Base-by-base conservation (phyloP, 2,888 invertebrate genomes). In the Hedychridium roseum region DNA sequence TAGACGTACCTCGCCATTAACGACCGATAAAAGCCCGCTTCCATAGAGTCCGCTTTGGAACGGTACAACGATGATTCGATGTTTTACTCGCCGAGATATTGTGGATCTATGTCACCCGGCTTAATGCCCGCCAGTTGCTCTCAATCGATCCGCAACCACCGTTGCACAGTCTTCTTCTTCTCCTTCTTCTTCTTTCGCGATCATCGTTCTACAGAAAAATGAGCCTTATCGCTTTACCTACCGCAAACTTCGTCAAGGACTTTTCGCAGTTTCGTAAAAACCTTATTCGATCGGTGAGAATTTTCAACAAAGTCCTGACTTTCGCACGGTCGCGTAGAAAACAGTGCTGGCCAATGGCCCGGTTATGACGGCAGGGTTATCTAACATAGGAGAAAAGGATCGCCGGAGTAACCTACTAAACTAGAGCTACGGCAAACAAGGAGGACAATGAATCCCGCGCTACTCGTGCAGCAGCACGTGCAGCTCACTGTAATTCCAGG, bases 401-500 rank as follows among this genome's bases (percentile, higher is more conserved):
- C 40, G 62, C 55, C 61, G 60, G 60, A 57, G 59, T 73, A 73
- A 73, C 73, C 72, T 65, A 74, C 70, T 74, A 69, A 74, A 72
- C 73, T 71, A 67, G 63, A 73, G 67, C 57, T 43, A 36, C 50
- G 37, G 40, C 58, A 66, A 54, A 63, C 67, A 48, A 70, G 60
- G 64, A 67, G 67, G 68, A 74, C 74, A 74, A 74, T 74, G 70
- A 71, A 65, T 71, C 60, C 62, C 51, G 54, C 50, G 54, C 47
- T 40, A 54, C 34, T n/a, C 32, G 31, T 30, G 27, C 26, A 26
- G 47, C 34, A 38, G 54, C 59, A 51, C 50, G 50, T 57, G 55
- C 61, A 58, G 26, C 39, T 49, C 45, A 57, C 50, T 57, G 53
- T 60, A 49, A 46, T 41, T 42, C 23, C 26, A 50, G 62, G 63